These are phyloP conservation scores for Donacobius atricapilla DNA, from an alignment of 2,113 vertebrate species.

Conservation along the genomic window DNA sequence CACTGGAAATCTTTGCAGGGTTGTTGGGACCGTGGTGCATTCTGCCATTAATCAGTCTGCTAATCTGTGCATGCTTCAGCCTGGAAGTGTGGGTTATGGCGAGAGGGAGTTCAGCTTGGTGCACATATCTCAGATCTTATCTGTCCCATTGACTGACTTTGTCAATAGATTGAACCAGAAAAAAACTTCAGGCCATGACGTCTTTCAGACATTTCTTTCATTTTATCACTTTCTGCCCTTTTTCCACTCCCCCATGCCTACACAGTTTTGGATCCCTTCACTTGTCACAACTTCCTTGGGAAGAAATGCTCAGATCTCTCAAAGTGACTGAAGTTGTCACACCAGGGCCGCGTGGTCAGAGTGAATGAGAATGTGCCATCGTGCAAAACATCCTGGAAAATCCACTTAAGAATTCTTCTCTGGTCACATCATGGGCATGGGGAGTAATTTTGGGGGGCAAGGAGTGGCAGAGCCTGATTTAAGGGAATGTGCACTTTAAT, in stretches of 20 bases:
- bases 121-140: background rate
- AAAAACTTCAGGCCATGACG: fast-evolving
- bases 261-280: background rate
- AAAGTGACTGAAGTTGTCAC: background rate
- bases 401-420: background rate
- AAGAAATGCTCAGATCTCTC: background rate
- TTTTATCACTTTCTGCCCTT: background rate
- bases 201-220: background rate
- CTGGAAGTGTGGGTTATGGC: background rate
- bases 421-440: background rate
- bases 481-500: background rate
- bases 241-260: fast-evolving
- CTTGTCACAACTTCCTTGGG: background rate
- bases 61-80: background rate
- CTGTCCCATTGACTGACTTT: background rate
- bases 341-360: fast-evolving
- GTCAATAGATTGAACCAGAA: background rate
- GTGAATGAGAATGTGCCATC: background rate
- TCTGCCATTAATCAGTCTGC: background rate
- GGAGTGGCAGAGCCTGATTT: background rate
- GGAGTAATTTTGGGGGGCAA: background rate
- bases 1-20: background rate
- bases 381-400: background rate
- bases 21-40: background rate
- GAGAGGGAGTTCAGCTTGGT: background rate